These are phyloP conservation scores for Petrosia ficiformis DNA, from an alignment of 37 sponge, comb jelly and placozoan genomes.

Conservation along the genomic window DNA sequence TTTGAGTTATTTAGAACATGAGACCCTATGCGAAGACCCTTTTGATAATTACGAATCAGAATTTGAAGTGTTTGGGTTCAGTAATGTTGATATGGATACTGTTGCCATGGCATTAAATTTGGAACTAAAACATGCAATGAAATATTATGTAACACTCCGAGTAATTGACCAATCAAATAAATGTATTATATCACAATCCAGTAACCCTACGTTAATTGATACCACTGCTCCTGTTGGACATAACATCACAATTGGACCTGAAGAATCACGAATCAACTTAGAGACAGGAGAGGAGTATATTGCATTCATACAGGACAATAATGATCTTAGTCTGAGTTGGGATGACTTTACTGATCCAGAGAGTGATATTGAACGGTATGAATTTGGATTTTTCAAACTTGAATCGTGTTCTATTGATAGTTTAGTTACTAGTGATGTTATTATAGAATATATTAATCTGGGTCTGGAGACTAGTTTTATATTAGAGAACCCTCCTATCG, in stretches of 20 bases:
- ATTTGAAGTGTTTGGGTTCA: constrained; percentile 60
- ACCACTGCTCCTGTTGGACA: constrained; percentile 47
- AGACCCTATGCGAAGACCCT: constrained; percentile 35
- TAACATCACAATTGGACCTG: constrained; percentile 13
- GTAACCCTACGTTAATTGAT: constrained; percentile 50
- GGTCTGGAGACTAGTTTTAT: constrained; percentile 1
- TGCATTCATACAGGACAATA: constrained; percentile 14
- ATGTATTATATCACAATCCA: constrained; percentile 32
- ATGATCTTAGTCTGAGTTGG: constrained; percentile 44
- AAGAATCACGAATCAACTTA: constrained; percentile 4
- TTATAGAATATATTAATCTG: not conserved
- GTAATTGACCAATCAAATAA: constrained; percentile 71
- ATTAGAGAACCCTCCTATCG: constrained; percentile 15
- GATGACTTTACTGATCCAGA: constrained; percentile 54
- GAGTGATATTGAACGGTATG: constrained; percentile 61
- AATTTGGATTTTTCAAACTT: constrained; percentile 39
- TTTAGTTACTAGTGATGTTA: not conserved
- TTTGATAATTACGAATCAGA: constrained; percentile 7
- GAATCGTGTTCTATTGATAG: constrained; percentile 24
- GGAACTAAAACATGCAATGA: constrained; percentile 40
- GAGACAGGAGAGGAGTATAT: constrained; percentile 11
- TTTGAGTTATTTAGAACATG: constrained; percentile 15
- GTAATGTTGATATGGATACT: constrained; percentile 32
- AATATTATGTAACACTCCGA: constrained; percentile 75
- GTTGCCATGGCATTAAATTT: constrained; percentile 9